Conservation (phyloP, 2,113 vertebrate species). For the Theristicus caerulescens region DNA sequence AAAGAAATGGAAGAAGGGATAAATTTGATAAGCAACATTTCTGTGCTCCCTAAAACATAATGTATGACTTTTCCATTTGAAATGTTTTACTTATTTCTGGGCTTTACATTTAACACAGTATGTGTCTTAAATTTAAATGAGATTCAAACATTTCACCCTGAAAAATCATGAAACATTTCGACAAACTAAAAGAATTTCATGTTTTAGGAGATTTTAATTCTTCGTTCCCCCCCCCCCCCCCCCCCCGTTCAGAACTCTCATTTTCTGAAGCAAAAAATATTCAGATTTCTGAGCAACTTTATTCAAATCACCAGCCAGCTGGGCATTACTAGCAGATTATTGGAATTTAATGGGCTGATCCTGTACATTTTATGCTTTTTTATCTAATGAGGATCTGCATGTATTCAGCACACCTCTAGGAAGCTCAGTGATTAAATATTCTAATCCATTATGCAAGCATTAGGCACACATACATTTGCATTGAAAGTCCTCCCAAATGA, state of each 20-base stretch:
- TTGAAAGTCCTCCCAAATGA: constrained; percentile 13
- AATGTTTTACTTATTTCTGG: not conserved
- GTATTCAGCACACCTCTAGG: not conserved
- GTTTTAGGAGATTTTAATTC: not conserved
- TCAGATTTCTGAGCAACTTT: not conserved
- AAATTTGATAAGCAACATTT: not conserved
- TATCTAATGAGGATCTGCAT: not conserved
- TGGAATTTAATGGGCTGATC: not conserved
- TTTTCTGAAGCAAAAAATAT: not conserved
- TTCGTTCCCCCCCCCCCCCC: not conserved
- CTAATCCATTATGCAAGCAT: not conserved
- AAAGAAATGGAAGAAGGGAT: not conserved
- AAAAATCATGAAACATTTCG: not conserved
- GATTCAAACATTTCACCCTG: not conserved
- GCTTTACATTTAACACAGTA: not conserved
- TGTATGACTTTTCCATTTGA: not conserved
- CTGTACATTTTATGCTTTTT: not conserved
- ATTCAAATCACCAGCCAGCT: not conserved
- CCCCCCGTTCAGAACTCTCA: not conserved
- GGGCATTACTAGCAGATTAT: not conserved
- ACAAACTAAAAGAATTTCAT: not conserved
- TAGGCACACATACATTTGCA: not conserved
- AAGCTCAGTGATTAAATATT: not conserved
- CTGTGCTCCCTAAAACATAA: not conserved
- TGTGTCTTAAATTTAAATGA: not conserved